These are phyloP conservation scores for Seriola quinqueradiata DNA, from an alignment of 2,113 vertebrate species.

Conservation along the genomic window DNA sequence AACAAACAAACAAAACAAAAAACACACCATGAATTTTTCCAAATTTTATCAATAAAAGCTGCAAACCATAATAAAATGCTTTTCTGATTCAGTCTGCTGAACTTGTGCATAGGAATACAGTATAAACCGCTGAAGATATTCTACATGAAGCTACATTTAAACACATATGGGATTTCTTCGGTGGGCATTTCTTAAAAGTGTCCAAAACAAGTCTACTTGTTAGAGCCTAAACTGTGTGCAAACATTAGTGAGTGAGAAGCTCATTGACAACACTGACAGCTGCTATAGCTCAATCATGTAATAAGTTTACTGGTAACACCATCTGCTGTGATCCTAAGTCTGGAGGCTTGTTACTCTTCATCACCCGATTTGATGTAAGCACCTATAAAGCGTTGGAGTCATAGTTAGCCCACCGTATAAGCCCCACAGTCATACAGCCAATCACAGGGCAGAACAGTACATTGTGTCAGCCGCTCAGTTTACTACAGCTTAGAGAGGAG, in stretches of 20 bases:
- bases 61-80: too few species aligned
- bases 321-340: conserved; percentile 56
- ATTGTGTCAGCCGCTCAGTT: neutral
- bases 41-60: too few species aligned
- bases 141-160: too few species aligned
- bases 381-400: conserved; percentile 38
- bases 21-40: too few species aligned
- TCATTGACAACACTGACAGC: conserved; percentile 48
- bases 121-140: too few species aligned
- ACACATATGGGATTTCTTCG: too few species aligned
- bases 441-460: neutral
- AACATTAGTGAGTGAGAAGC: neutral
- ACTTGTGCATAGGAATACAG: too few species aligned
- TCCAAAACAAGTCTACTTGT: too few species aligned
- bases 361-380: conserved; percentile 51
- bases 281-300: conserved; percentile 17
- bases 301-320: conserved; percentile 51
- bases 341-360: conserved; percentile 39
- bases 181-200: too few species aligned
- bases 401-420: conserved; percentile 11
- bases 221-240: neutral
- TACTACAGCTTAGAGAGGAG: too few species aligned
- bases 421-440: conserved; percentile 18
- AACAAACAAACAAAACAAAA: too few species aligned
- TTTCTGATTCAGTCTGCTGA: too few species aligned